phyloP scores from a whole-genome alignment of 2,113 vertebrate species.

The Chrysochloris asiatica region DNA sequence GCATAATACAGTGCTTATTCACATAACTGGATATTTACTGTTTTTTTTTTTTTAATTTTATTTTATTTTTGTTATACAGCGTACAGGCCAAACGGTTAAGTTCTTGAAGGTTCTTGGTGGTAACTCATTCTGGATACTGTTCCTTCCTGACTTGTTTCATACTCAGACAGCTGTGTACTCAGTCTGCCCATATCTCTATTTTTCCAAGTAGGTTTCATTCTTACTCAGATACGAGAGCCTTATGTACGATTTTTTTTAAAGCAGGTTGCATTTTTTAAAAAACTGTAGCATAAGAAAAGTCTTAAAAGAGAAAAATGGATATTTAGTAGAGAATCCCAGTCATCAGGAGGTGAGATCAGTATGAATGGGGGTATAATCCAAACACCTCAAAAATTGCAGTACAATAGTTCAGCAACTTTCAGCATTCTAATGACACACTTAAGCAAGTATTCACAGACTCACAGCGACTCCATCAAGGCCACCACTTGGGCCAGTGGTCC shows the following conservation, averaged over 20 bases:
- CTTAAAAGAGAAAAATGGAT: slow-evolving; percentile 2
- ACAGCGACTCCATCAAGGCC: neutral
- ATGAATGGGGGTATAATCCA: neutral
- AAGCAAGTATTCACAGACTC: neutral
- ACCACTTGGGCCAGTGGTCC: neutral
- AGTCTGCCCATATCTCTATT: neutral
- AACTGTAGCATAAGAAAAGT: neutral
- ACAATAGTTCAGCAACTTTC: neutral
- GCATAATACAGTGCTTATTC: too few relatives aligned
- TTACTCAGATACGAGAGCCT: neutral
- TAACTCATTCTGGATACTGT: neutral
- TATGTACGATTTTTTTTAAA: neutral
- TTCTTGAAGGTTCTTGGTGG: neutral
- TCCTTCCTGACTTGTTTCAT: neutral
- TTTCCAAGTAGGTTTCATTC: neutral
- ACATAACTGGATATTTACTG: too few relatives aligned
- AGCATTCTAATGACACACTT: neutral
- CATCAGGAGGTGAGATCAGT: neutral
- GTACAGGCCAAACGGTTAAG: too few relatives aligned
- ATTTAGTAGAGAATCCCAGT: neutral
- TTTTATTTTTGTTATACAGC: too few relatives aligned
- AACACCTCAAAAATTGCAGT: neutral
- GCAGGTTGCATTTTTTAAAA: neutral
- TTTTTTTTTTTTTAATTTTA: too few relatives aligned
- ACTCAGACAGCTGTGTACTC: too few relatives aligned